phyloP scores from a whole-genome alignment of 2,113 vertebrate species.

The Siniperca knerii region DNA sequence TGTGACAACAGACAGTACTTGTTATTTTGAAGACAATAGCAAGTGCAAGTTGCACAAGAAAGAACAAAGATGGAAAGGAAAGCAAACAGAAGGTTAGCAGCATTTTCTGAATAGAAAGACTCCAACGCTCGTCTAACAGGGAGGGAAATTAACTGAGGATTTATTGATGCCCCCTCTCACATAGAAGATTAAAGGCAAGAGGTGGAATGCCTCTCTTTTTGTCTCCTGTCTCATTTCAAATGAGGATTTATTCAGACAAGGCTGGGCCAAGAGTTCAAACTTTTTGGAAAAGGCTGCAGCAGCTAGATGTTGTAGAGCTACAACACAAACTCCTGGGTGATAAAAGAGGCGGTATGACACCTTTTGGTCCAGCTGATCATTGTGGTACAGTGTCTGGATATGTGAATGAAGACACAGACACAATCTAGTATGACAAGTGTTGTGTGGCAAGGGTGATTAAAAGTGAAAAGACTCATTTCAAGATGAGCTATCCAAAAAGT shows the following conservation, averaged over 20 bases:
- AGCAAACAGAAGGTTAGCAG: constrained; percentile 16
- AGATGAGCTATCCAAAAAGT: neutral
- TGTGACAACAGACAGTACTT: constrained; percentile 40
- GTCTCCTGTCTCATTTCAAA: constrained; percentile 42
- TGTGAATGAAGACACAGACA: neutral
- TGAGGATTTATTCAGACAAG: constrained; percentile 47
- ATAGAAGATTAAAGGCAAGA: constrained; percentile 28
- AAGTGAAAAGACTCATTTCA: neutral
- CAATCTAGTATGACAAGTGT: neutral
- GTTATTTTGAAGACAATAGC: constrained; percentile 49
- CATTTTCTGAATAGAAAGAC: constrained; percentile 10
- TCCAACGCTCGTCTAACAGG: neutral
- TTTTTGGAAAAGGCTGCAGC: neutral
- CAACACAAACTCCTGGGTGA: constrained; percentile 1
- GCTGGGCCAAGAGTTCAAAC: constrained; percentile 38
- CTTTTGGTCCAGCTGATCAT: neutral
- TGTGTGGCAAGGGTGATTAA: neutral
- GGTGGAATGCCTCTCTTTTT: constrained; percentile 40
- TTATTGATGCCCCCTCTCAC: constrained; percentile 31
- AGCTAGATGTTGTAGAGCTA: neutral
- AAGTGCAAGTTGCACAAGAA: constrained; percentile 52
- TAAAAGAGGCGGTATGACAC: neutral
- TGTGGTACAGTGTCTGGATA: neutral
- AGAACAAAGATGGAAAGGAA: constrained; percentile 8
- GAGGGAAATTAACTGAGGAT: constrained; percentile 21